Evolutionary conservation across 37 sponge, comb jelly and placozoan species (phyloP), one percentile per base, ranked within the genome.

Genomic region (Agelas oroides): DNA sequence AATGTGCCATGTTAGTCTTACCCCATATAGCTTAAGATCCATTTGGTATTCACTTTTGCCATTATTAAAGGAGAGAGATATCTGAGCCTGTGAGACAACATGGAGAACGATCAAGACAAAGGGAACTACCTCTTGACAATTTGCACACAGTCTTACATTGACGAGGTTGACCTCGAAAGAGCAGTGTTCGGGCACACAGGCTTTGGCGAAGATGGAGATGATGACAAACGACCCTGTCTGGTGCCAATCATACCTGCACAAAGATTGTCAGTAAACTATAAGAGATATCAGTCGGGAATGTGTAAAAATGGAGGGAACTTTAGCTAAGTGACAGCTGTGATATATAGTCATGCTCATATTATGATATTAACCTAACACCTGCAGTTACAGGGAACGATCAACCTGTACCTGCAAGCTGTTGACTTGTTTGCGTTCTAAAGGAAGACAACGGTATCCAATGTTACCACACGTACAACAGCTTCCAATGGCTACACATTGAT

Each of bases 131-230:
- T 38, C 20, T 70, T 28, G n/a, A n/a, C n/a, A n/a, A n/a, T n/a
- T n/a, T n/a, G n/a, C n/a, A 46, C 46, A 46, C 46, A 46, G 46
- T 46, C 90, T 83, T 35, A 90, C 94, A 18, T 40, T 81, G 35
- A 94, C 93, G n/a, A 73, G 70, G 68, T 94, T 98, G 57, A 86
- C 96, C 46, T 88, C 78, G 21, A 98, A 70, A 38, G 64, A 37
- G 38, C 92, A 83, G n/a, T 59, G 65, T 14, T 93, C 92, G 32
- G 96, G 94, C 16, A 87, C 70, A 69, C 85, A 82, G 56, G 82
- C 70, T 64, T 98, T 98, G 53, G 92, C 92, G 73, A 78, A 98
- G 57, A 95, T 58, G 18, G 92, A 65, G 35, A 98, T 59, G 24
- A 93, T 71, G 5, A 93, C 90, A 20, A 39, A 34, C 0, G 78